A percentile compares a stretch with the other conserved stretches of the same genome.
These are phyloP conservation scores for Pseudomugil tenellus DNA, from an alignment of 2,797 vertebrate species.

Conservation along the genomic window DNA sequence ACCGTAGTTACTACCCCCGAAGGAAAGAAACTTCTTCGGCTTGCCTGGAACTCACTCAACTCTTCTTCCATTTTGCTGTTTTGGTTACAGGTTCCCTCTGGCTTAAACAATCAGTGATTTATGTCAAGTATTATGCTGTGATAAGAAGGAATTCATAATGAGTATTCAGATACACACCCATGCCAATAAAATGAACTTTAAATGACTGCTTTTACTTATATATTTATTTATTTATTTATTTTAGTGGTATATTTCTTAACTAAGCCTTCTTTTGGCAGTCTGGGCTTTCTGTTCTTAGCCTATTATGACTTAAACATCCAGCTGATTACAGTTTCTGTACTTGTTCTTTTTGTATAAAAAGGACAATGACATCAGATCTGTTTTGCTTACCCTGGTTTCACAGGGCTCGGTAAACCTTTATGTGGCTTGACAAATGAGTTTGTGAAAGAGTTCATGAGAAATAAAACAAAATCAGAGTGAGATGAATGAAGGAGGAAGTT, in stretches of 20 bases:
- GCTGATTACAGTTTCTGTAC: slow-evolving; percentile 36
- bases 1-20: slow-evolving; percentile 11
- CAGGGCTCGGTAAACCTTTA: slow-evolving; percentile 57
- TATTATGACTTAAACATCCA: slow-evolving; percentile 30
- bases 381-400: slow-evolving; percentile 64
- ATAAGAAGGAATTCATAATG: slow-evolving; percentile 36
- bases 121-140: slow-evolving; percentile 13
- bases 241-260: slow-evolving; percentile 12
- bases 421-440: slow-evolving; percentile 72
- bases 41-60: slow-evolving; percentile 28
- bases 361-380: slow-evolving; percentile 44
- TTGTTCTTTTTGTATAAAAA: slow-evolving; percentile 36
- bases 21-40: slow-evolving; percentile 37
- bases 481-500: slow-evolving; percentile 76
- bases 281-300: slow-evolving; percentile 26
- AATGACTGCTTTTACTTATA: slow-evolving; percentile 23
- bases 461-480: slow-evolving; percentile 73
- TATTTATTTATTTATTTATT: too few species aligned
- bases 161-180: slow-evolving; percentile 4
- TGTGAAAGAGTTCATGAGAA: slow-evolving; percentile 71
- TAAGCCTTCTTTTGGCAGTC: slow-evolving; percentile 17
- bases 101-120: slow-evolving; percentile 24
- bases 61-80: slow-evolving; percentile 32
- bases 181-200: slow-evolving; percentile 25
- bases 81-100: slow-evolving; percentile 32